Evolutionary conservation across 2,888 invertebrate genomes (phyloP), one percentile per base, ranked within the genome.

Genomic region (Cryptus viduatorius): DNA sequence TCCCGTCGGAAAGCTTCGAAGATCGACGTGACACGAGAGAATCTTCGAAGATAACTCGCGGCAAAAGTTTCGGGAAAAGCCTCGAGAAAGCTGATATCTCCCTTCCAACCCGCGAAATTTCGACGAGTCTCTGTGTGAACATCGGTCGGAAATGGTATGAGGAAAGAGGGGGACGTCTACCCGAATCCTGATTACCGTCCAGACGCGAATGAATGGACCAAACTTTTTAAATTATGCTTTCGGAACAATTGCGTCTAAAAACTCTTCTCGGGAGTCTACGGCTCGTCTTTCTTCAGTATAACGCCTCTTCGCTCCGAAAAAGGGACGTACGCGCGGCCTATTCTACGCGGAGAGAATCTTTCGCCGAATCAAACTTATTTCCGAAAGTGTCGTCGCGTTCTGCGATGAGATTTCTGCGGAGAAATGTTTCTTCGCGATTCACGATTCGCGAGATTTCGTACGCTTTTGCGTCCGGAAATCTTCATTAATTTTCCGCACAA

Each of bases 171-270:
- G 72, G 75, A 61, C 53, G 76, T 78, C 83, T 85, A 83, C 85
- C 73, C 81, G 82, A 83, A 80, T 79, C 87, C 88, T 90, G 89
- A 91, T 91, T 90, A 90, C 89, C 59, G 88, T 86, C 87, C 88
- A 85, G 86, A 86, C 86, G 16, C 89, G 88, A 88, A 90, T 89
- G 90, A 91, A 90, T 90, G 89, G 89, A 87, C 88, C 75, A 86
- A 90, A 91, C 90, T 91, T 91, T 91, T 90, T 91, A 90, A 91
- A 91, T 91, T 91, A 91, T 90, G 87, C 88, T 89, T 89, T 89
- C 85, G 87, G 89, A 90, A 89, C 90, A 91, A 90, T 89, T 89
- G 88, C 88, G 86, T 88, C 89, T 78, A 50, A 69, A 37, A 73
- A 77, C 76, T 67, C 48, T 72, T 65, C 59, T 5, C 37, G 5